phyloP scores from a whole-genome alignment of 1,140 invertebrate species.

The Akabosia matsudoensis region DNA sequence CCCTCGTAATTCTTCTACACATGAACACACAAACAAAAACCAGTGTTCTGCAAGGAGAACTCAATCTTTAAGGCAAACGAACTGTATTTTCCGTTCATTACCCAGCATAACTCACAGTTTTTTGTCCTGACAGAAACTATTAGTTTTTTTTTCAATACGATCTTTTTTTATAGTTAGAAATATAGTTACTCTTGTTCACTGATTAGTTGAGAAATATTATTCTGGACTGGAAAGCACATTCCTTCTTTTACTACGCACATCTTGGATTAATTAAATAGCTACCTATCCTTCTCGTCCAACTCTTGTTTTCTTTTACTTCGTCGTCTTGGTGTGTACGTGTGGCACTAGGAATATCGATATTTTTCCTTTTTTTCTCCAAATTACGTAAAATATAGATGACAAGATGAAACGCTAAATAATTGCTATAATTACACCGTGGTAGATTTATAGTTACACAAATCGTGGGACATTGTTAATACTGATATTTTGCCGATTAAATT shows the following conservation, averaged over 20 bases:
- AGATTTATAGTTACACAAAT: neutral
- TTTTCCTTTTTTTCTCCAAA: neutral
- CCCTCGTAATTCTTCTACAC: too few species aligned
- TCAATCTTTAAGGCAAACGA: too few species aligned
- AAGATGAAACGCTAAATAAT: neutral
- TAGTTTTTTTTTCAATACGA: neutral
- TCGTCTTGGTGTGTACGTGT: neutral
- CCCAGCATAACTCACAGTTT: too few species aligned
- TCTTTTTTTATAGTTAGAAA: neutral
- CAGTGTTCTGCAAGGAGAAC: too few species aligned
- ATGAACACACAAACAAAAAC: too few species aligned
- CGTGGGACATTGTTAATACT: neutral
- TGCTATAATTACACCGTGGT: neutral
- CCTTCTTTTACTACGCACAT: neutral
- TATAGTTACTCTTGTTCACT: neutral
- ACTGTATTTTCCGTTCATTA: too few species aligned
- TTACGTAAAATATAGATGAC: neutral
- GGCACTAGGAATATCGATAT: constrained; percentile 10
- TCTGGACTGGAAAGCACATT: constrained; percentile 2
- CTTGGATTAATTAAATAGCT: neutral
- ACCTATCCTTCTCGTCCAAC: neutral
- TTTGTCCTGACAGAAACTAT: too few species aligned
- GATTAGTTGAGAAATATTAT: neutral
- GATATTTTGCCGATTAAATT: neutral
- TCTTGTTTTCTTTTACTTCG: neutral